Conservation (phyloP, 2,888 invertebrate genomes). For the Caenorhabditis sp. region DNA sequence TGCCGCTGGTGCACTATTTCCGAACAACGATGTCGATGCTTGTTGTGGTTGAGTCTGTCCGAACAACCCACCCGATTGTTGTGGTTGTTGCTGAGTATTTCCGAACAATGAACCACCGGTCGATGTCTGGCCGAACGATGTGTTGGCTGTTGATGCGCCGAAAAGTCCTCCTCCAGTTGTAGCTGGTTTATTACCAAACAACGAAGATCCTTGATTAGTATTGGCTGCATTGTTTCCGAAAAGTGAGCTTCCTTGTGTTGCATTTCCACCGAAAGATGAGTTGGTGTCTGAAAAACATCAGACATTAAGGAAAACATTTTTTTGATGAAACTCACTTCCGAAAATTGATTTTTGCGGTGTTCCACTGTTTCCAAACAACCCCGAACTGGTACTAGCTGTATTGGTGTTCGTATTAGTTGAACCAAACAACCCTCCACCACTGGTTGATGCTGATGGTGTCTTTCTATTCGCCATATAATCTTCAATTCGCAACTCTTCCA, state of each 20-base stretch:
- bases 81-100: slow-evolving; percentile 1
- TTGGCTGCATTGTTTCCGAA: neutral
- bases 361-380: slow-evolving; percentile 66
- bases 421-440: slow-evolving; percentile 51
- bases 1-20: slow-evolving; percentile 12
- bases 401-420: slow-evolving; percentile 14
- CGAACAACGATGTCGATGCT: slow-evolving; percentile 25
- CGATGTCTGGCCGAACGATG: neutral
- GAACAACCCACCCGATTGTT: slow-evolving; percentile 67
- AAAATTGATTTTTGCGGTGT: slow-evolving; percentile 45
- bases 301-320: no score
- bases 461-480: slow-evolving; percentile 91
- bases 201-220: slow-evolving; percentile 18
- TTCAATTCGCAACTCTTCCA: slow-evolving; percentile 91
- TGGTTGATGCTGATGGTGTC: slow-evolving; percentile 74
- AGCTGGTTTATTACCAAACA: slow-evolving; percentile 49
- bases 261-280: slow-evolving; percentile 26
- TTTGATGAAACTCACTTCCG: slow-evolving; percentile 11
- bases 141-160: neutral
- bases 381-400: slow-evolving; percentile 41
- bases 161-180: slow-evolving; percentile 8
- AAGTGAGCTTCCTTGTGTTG: slow-evolving; percentile 8
- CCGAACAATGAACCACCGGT: slow-evolving; percentile 6
- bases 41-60: slow-evolving; percentile 70
- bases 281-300: slow-evolving; percentile 3